Base-by-base conservation (phyloP, 2,888 invertebrate genomes). In the Ditylenchus weischeri region DNA sequence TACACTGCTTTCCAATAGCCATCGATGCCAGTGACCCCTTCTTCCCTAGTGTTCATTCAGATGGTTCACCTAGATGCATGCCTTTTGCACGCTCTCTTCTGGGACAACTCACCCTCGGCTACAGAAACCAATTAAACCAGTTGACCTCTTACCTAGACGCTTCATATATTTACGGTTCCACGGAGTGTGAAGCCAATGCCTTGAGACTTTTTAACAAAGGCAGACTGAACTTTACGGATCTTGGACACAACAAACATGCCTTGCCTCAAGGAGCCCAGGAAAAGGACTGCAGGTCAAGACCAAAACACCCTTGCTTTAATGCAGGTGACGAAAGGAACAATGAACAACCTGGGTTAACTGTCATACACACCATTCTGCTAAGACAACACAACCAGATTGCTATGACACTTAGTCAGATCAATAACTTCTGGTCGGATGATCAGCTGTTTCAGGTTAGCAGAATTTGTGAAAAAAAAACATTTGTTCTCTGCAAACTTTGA, bases 81-180 rank as follows among this genome's bases (percentile, higher is more conserved):
- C 92, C 93, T 0, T 93, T 93, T 84, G 93, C 93, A 89, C 88
- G 94, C 82, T 92, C 92, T 64, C 85, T 94, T 73, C 91, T 93
- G 0, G 94, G 93, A 35, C 93, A 94, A 81, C 89, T 91, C 77
- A 88, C 89, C 64, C 86, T 94, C 57, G 82, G 82, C 21, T 83
- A 80, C 65, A 69, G 82, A 18, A 83, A 83, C 63, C 81, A 81
- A 86, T 89, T 93, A 43, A 94, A 94, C 84, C 93, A 93, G 83
- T 91, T 94, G 83, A 91, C 93, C 0, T 91, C 91, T 0, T 94
- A 89, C 84, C 86, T 94, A 65, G 83, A 83, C 67, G 81, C 79
- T 0, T 93, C 93, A 0, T 90, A 90, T 71, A 86, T 94, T 36
- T 94, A 94, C 81, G 94, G 94, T 0, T 92, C 93, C 80, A 91